A percentile compares a stretch with the other conserved stretches of the same genome.
Evolutionary conservation across 2,888 invertebrate species (phyloP).

Genomic region (Drosophila anceps): DNA sequence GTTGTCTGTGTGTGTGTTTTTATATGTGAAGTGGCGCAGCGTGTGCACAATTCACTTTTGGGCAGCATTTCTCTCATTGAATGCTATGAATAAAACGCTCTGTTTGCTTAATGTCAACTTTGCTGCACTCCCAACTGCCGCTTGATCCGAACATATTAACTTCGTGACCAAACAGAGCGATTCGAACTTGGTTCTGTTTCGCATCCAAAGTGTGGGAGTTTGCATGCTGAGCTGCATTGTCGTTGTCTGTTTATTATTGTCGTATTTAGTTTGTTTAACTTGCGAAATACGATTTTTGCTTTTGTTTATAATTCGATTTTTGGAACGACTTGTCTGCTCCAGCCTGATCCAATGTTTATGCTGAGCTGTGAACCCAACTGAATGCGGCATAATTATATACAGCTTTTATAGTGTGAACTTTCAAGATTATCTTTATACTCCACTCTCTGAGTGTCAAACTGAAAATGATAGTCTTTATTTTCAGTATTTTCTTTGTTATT

Average conservation of each 20-base stretch:
- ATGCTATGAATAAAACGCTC: slow-evolving; percentile 40
- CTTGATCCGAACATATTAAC: slow-evolving; percentile 23
- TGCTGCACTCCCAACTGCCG: slow-evolving; percentile 1
- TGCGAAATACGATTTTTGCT: slow-evolving; percentile 43
- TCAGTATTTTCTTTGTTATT: slow-evolving; percentile 15
- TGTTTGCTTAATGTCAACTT: slow-evolving; percentile 56
- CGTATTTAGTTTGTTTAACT: slow-evolving; percentile 59
- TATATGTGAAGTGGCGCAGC: slow-evolving; percentile 68
- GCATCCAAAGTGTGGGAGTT: slow-evolving; percentile 4
- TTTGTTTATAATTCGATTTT: slow-evolving; percentile 61
- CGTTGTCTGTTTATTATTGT: slow-evolving; percentile 52
- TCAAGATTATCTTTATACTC: neutral
- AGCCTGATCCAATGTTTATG: slow-evolving; percentile 44
- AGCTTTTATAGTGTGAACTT: slow-evolving; percentile 44
- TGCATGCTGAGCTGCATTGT: slow-evolving; percentile 34
- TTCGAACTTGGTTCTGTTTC: neutral
- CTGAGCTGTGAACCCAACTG: slow-evolving; percentile 2
- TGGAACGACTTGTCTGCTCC: slow-evolving; percentile 30
- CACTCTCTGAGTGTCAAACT: slow-evolving; percentile 46
- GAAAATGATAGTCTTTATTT: slow-evolving; percentile 62
- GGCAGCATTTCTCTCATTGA: slow-evolving; percentile 25
- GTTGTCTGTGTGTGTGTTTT: slow-evolving; percentile 18
- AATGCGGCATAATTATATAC: slow-evolving; percentile 22
- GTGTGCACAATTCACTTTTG: slow-evolving; percentile 66
- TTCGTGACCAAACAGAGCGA: neutral